Evolutionary conservation across 2,113 vertebrate species (phyloP), one percentile per base, ranked within the genome.

Genomic region (Dromiciops gliroides): DNA sequence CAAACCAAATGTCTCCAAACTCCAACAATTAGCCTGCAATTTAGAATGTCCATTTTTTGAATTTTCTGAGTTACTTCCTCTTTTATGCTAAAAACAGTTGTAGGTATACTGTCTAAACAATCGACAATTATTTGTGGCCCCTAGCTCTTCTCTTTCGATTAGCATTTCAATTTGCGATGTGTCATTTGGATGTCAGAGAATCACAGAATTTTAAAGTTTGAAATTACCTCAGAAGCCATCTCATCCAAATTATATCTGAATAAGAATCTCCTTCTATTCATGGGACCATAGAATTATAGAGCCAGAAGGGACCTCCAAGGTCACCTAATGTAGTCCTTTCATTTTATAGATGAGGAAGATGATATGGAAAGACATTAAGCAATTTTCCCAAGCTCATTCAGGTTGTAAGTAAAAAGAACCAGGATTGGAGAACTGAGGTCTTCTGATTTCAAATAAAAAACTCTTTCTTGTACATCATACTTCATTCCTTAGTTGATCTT

Each of bases 61-160:
- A 31, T 89, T 90, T 96, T 89, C 50, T 53, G 90, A 93, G 50
- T 67, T 37, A 67, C 12, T 67, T 9, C 52, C 49, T 37, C 12
- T 53, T 4, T 12, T 50, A 44, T 24, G 28, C 19, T 90, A 48
- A 26, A 49, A 90, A 83, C 51, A 90, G 83, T 92, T 67, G 44
- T n/a, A 47, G 67, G 49, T 48, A n/a, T n/a, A 51, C 51, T 7
- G 1, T 26, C 89, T 56, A 75, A 94, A 24, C n/a, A 92, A 25
- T 93, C 44, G 88, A 91, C 51, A 90, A 50, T 90, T 92, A 92
- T 94, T 83, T 94, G 90, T n/a, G 94, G 44, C 67, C 56, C 37
- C 31, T 11, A 93, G 89, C 91, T 50, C 49, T 47, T 51, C 52
- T 51, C 60, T 93, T 95, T 75, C 60, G 92, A 95, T 92, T 96